Evolutionary conservation across 1,140 invertebrate species (phyloP).

Genomic region (Drosophila tani): DNA sequence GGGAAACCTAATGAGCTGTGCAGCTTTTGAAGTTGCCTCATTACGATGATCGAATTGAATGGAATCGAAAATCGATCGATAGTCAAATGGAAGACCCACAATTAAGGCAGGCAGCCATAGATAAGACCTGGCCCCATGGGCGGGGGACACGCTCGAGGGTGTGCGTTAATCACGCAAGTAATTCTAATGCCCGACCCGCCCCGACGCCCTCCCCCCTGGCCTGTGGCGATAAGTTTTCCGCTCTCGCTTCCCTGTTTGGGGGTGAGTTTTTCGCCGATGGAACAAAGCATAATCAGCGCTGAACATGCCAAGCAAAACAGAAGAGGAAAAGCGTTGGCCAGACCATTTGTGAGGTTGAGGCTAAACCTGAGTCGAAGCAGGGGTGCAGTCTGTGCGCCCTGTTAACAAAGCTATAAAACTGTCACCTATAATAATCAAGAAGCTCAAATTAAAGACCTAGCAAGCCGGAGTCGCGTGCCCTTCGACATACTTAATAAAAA

Average conservation of each 20-base stretch:
- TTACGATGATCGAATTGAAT: slow-evolving; percentile 63
- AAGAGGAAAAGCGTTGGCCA: slow-evolving; percentile 38
- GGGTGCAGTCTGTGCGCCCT: slow-evolving; percentile 36
- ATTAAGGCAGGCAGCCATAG: slow-evolving; percentile 81
- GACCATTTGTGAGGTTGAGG: background rate
- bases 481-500: slow-evolving; percentile 34
- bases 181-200: slow-evolving; percentile 70
- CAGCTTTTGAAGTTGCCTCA: slow-evolving; percentile 75
- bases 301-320: slow-evolving; percentile 81
- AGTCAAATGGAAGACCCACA: slow-evolving; percentile 79
- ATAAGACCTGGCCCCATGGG: slow-evolving; percentile 55
- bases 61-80: slow-evolving; percentile 73
- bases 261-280: slow-evolving; percentile 61
- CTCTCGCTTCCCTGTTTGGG: slow-evolving; percentile 12
- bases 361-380: background rate
- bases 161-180: slow-evolving; percentile 82
- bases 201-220: slow-evolving; percentile 28
- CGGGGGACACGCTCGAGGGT: slow-evolving; percentile 64
- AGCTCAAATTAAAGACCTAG: slow-evolving; percentile 36
- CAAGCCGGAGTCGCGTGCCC: slow-evolving; percentile 50
- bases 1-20: slow-evolving; percentile 73
- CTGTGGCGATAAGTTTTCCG: slow-evolving; percentile 65
- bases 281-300: slow-evolving; percentile 80
- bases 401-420: slow-evolving; percentile 83
- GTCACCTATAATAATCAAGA: slow-evolving; percentile 68